These are phyloP conservation scores for Drosophila obscura DNA, from an alignment of 1,140 invertebrate species.

Conservation along the genomic window DNA sequence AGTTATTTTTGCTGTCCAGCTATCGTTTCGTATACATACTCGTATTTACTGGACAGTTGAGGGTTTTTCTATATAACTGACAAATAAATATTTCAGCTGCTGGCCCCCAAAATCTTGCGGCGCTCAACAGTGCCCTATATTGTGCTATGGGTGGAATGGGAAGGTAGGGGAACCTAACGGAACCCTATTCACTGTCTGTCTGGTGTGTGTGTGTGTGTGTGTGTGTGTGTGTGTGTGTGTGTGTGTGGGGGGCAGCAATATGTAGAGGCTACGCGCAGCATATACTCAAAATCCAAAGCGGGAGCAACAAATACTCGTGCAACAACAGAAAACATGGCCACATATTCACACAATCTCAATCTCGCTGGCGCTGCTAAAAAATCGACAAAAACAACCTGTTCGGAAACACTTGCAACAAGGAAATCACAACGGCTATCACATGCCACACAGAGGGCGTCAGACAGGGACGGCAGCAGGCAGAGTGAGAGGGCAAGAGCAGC, in stretches of 20 bases:
- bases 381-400: slow-evolving; percentile 84
- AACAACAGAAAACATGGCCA: slow-evolving; percentile 65
- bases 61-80: slow-evolving; percentile 41
- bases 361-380: slow-evolving; percentile 77
- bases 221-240: slow-evolving; percentile 16
- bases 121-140: slow-evolving; percentile 60
- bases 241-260: slow-evolving; percentile 57
- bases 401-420: slow-evolving; percentile 83
- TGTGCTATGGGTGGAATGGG: background rate
- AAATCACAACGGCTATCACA: slow-evolving; percentile 48
- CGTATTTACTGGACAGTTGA: slow-evolving; percentile 52
- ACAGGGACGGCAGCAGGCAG: slow-evolving; percentile 16
- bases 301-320: slow-evolving; percentile 31
- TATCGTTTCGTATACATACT: slow-evolving; percentile 20
- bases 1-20: slow-evolving; percentile 53
- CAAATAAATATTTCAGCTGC: slow-evolving; percentile 72
- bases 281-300: slow-evolving; percentile 74
- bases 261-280: slow-evolving; percentile 78
- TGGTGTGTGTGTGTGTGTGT: slow-evolving; percentile 12
- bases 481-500: slow-evolving; percentile 23
- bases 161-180: too few relatives aligned
- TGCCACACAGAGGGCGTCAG: slow-evolving; percentile 29
- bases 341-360: slow-evolving; percentile 79
- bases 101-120: slow-evolving; percentile 65
- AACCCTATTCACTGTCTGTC: too few relatives aligned